Base-by-base conservation (phyloP, 2,888 invertebrate species). In the Drosophila paranaensis region DNA sequence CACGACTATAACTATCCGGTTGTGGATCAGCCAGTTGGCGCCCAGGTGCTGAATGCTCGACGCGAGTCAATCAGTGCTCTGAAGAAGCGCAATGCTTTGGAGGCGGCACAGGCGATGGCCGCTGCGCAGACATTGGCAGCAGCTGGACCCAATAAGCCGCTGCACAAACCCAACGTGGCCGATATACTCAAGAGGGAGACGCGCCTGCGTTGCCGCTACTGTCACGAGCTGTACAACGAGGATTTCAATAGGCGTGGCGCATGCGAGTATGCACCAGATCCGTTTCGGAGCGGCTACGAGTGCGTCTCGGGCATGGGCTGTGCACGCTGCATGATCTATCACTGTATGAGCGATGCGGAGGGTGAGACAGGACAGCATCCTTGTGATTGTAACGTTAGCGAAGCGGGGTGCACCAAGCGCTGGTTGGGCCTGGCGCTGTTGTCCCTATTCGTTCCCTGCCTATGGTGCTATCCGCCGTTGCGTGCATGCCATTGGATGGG, bases 381-480 rank as follows among this genome's bases (percentile, higher is more conserved):
- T 10, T 98, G 98, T 94, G 95, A 96, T 75, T 97, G 97, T 93
- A 89, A 67, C 55, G 93, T 94, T 37, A 93, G 94, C n/a, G 95
- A 96, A 91, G 94, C 95, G 71, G 95, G 95, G 69, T 97, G 97
- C 93, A 94, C 95, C 63, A 96, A 96, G 86, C 95, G 97, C 54
- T 98, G 98, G 98, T 92, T 97, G 78, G 97, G 97, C 65, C 93
- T 98, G 81, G 95, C 97, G 35, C 94, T 98, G 72, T 95, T 98
- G 61, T 97, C 97, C 69, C 93, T 98, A 77, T 93, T 98, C 84
- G 96, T 98, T 90, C 98, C 98, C 81, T 98, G 98, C 93, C 94
- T 99, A 88, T 98, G 98, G 95, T 97, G 97, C 93, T 98, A 98
- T 94, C 95, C 96, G 88, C 97, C 98, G 69, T 94, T 98, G 76